Base-by-base conservation (phyloP, 2,888 invertebrate species). In the Ethmia dodecea region DNA sequence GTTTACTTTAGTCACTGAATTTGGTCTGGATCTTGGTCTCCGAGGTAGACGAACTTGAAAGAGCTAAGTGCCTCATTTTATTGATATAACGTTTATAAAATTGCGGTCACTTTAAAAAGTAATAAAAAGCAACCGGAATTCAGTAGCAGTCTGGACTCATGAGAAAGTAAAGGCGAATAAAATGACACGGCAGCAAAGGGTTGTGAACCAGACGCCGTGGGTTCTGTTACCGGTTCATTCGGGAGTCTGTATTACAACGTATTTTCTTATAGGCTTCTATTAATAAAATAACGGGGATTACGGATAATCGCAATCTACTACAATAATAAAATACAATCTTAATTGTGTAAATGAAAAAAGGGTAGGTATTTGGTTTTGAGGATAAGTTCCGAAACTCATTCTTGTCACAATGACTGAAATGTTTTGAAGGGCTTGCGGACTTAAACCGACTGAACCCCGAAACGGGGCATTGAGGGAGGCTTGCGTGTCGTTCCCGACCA, bases 81-180 rank as follows among this genome's bases (percentile, higher is more conserved):
- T 72, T 72, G 69, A 74, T 76, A 71, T 59, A 73, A 54, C 68
- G 66, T 71, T 74, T 75, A 73, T 65, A 59, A 76, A 74, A 77
- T 72, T 78, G 69, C 67, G 72, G 72, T 67, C 70, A 66, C 59
- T 58, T 65, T 58, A 58, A 64, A 71, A 71, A 67, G 55, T 47
- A 63, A 65, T 67, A 73, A 75, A 79, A 72, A 65, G 47, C 45
- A 51, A 58, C 60, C 59, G 72, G 75, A 78, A 79, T 81, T 59
- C 84, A 78, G 84, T 81, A 84, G 84, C 84, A 60, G 65, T 61
- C 62, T 61, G 68, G 66, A 71, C 52, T 72, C 81, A 78, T 83
- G 84, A 81, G 83, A 86, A 84, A 81, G 80, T 75, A 61, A 64
- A 61, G 64, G 58, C 52, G 66, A 72, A 72, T 75, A 63, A 72